A percentile compares a stretch with the other conserved stretches of the same genome.
phyloP scores from a whole-genome alignment of 2,888 invertebrate genomes.

The Synergus gifuensis region DNA sequence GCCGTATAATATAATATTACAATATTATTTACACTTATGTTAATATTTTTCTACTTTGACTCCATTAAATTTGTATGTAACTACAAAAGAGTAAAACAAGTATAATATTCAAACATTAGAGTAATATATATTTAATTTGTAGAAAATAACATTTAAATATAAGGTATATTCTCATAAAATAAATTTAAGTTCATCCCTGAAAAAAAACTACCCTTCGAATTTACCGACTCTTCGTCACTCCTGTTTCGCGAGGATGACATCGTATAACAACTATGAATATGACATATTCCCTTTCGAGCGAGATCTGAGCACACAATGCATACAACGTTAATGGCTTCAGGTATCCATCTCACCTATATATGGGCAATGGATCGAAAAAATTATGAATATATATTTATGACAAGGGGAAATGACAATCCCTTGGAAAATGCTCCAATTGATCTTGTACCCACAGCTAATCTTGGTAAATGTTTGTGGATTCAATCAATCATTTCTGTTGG shows the following conservation, averaged over 20 bases:
- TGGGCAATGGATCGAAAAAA: conserved; percentile 33
- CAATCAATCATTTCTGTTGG: conserved; percentile 13
- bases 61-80: not conserved
- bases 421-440: conserved; percentile 30
- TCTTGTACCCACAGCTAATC: conserved; percentile 8
- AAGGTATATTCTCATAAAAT: not conserved
- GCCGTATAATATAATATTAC: not conserved
- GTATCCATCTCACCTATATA: conserved; percentile 44
- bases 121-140: no score
- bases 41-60: not conserved
- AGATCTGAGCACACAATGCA: conserved; percentile 48
- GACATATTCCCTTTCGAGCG: conserved; percentile 60
- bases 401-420: conserved; percentile 25
- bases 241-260: conserved; percentile 66
- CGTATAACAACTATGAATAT: conserved; percentile 65
- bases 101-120: no score
- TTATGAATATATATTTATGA: conserved; percentile 40
- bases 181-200: not conserved
- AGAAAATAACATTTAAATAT: not conserved
- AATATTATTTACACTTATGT: not conserved
- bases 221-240: conserved; percentile 58
- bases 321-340: conserved; percentile 43
- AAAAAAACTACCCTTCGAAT: conserved; percentile 31
- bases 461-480: conserved; percentile 21
- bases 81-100: no score